Percentiles rank a stretch among this genome's conserved stretches.
phyloP scores from a whole-genome alignment of 2,888 invertebrate species.

The Torymus aiolomorphi region DNA sequence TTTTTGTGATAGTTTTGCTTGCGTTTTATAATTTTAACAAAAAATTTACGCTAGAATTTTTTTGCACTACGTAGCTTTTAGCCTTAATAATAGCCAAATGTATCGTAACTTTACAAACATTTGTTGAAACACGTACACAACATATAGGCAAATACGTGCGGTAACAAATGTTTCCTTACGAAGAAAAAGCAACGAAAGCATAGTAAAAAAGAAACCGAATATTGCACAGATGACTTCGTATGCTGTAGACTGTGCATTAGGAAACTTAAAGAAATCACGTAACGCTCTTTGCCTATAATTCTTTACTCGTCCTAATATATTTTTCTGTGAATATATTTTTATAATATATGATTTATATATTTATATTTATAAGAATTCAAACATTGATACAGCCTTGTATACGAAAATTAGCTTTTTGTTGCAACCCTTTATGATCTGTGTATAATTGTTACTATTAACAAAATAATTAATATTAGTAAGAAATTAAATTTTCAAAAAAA shows the following conservation, averaged over 20 bases:
- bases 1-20: conserved; percentile 17
- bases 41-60: conserved; percentile 29
- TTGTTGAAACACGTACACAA: conserved; percentile 46
- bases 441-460: background rate
- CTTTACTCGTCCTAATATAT: conserved; percentile 54
- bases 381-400: conserved; percentile 14
- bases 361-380: conserved; percentile 44
- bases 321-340: conserved; percentile 54
- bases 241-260: conserved; percentile 64
- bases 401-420: conserved; percentile 47
- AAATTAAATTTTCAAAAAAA: conserved; percentile 17
- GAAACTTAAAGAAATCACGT: conserved; percentile 48
- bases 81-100: conserved; percentile 46
- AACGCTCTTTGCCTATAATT: conserved; percentile 43
- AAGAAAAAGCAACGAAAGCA: conserved; percentile 46
- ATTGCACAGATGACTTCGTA: conserved; percentile 70
- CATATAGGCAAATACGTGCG: conserved; percentile 43
- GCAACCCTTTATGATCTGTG: background rate
- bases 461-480: conserved; percentile 45
- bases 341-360: conserved; percentile 54
- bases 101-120: conserved; percentile 33
- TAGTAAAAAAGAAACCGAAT: conserved; percentile 57
- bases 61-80: conserved; percentile 2
- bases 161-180: conserved; percentile 25
- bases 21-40: background rate